Base-by-base conservation (phyloP, 2,888 invertebrate species). In the Adelognathus sp. region DNA sequence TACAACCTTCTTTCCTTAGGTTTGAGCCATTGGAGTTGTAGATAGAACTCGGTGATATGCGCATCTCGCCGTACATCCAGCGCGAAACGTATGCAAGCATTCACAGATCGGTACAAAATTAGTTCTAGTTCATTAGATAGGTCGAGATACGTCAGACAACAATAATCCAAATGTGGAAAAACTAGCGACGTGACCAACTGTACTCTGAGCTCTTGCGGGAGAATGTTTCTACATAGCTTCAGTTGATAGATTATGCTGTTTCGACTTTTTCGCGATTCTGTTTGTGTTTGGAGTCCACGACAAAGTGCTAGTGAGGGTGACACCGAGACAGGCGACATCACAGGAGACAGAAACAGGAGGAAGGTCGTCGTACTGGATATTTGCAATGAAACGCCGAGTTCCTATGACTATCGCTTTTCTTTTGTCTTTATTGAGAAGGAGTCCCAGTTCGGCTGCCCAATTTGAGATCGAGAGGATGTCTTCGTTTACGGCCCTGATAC, bases 121-220 rank as follows among this genome's bases (percentile, higher is more conserved):
- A 52, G 3, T 31, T 73, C 39, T 54, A 36, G 63, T 11, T 41
- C 64, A 11, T 54, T 41, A 1, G 64, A 39, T 9, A 72, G 1
- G 24, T 54, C 72, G 6, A 52, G n/a, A 11, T 72, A 72, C 1
- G 36, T n/a, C 3, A 72, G 29, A 24, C 72, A 72, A 14, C 63
- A 72, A 18, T 72, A 72, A n/a, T 72, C 63, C 0, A 63, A 3
- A 27, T 63, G 61, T 1, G 73, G 73, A 11, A 73, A 54, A 1
- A 73, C 24, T 1, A 73, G 54, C 5, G 73, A n/a, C 1, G 41
- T 27, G 9, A 73, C 24, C 0, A 73, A 29, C 2, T 44, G 39
- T 6, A 14, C 44, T 1, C 73, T 11, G 0, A 73, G 64, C 6
- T 29, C 46, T 4, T 56, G 11, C 9, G 63, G 58, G 29, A 54